Evolutionary conservation across 2,113 vertebrate species (phyloP).

Genomic region (Amphiprion percula): DNA sequence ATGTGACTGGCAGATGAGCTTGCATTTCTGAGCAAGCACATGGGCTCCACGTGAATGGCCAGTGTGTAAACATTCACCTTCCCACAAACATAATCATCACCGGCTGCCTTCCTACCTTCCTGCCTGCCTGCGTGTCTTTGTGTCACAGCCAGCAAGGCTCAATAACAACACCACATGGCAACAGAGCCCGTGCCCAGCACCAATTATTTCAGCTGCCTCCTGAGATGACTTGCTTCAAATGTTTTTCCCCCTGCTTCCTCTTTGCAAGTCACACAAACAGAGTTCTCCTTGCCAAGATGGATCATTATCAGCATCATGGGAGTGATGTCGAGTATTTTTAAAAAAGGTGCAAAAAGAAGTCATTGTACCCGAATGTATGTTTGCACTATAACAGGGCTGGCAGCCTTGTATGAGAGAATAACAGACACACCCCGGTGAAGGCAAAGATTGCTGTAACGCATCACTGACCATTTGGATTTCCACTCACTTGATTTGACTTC

Average conservation of each 20-base stretch:
- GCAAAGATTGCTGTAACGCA: constrained; percentile 35
- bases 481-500: constrained; percentile 34
- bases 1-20: constrained; percentile 95
- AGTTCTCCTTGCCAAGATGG: constrained; percentile 43
- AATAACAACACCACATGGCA: constrained; percentile 74
- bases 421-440: background rate
- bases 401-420: constrained; percentile 6
- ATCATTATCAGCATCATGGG: constrained; percentile 54
- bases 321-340: constrained; percentile 46
- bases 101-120: constrained; percentile 59
- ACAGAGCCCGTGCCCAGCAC: constrained; percentile 61
- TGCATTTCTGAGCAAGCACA: constrained; percentile 89
- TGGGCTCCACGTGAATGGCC: constrained; percentile 91
- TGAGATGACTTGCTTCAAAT: constrained; percentile 61
- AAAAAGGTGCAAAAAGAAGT: background rate
- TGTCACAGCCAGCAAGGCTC: constrained; percentile 67
- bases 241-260: background rate
- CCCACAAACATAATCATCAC: constrained; percentile 65
- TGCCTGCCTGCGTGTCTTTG: constrained; percentile 61
- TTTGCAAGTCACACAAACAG: constrained; percentile 40
- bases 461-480: constrained; percentile 44
- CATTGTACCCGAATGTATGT: background rate
- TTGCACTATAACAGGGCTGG: background rate
- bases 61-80: constrained; percentile 83
- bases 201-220: constrained; percentile 73